phyloP scores from a whole-genome alignment of 64 coral and sea anemone genomes.

The Dendrophyllia cribrosa region DNA sequence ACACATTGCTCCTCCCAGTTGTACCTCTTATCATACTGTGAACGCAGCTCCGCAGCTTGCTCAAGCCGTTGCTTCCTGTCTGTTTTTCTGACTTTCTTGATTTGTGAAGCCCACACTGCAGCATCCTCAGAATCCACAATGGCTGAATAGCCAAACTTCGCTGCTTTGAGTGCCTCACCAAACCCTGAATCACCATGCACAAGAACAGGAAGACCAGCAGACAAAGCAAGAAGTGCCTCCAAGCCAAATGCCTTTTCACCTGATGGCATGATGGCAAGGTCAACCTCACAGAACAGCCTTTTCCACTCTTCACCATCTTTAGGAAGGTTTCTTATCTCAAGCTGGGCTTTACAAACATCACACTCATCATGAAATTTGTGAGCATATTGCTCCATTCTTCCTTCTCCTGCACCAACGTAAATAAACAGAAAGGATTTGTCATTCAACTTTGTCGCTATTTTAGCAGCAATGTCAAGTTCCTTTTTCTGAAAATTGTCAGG shows the following conservation, averaged over 20 bases:
- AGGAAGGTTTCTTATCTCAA: background rate
- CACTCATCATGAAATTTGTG: background rate
- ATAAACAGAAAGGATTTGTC: background rate
- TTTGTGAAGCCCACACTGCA: no score
- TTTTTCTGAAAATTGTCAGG: background rate
- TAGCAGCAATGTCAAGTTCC: background rate
- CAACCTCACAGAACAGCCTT: no score
- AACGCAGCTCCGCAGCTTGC: no score
- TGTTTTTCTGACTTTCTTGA: no score
- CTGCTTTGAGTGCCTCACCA: background rate
- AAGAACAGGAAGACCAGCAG: background rate
- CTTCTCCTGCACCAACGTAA: background rate
- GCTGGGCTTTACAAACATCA: background rate
- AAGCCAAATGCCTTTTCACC: background rate
- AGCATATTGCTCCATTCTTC: background rate
- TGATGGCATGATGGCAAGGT: no score
- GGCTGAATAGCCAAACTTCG: background rate
- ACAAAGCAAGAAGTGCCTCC: background rate
- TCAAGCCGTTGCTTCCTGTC: no score
- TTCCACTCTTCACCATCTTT: background rate
- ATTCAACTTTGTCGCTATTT: background rate
- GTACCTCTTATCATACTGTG: no score
- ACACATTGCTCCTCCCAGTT: no score
- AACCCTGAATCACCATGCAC: background rate
- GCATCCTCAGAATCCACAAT: background rate